These are phyloP conservation scores for Schrankia costaestrigalis DNA, from an alignment of 2,888 invertebrate genomes.

Conservation along the genomic window DNA sequence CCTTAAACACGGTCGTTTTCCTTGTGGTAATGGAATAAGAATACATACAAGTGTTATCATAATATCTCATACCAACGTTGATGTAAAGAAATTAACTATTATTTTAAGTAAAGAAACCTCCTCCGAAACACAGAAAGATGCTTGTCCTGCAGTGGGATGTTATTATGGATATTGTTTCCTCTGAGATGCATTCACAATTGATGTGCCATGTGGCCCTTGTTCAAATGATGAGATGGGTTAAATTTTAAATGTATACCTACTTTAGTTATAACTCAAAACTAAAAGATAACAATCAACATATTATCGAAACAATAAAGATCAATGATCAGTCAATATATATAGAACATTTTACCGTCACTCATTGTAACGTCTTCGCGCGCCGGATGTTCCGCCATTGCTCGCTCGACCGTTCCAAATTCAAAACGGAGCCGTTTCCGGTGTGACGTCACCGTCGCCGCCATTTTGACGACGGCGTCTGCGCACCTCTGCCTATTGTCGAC, in stretches of 20 bases:
- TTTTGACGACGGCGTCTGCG: constrained; percentile 65
- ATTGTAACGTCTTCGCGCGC: constrained; percentile 76
- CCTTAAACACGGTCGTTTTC: too few relatives aligned
- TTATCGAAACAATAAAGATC: constrained; percentile 35
- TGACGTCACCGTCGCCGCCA: constrained; percentile 74
- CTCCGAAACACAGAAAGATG: too few relatives aligned
- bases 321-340: constrained; percentile 36
- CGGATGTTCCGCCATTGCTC: constrained; percentile 79
- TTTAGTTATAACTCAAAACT: constrained; percentile 9
- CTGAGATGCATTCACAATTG: too few relatives aligned
- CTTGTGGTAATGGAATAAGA: too few relatives aligned
- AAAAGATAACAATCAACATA: constrained; percentile 26
- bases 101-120: too few relatives aligned
- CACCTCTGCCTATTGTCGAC: constrained; percentile 43
- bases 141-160: too few relatives aligned
- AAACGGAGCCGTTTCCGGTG: constrained; percentile 79
- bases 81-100: too few relatives aligned
- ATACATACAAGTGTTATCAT: too few relatives aligned
- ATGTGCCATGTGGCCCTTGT: too few relatives aligned
- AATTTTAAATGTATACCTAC: not conserved
- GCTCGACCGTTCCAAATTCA: constrained; percentile 80
- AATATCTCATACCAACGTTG: too few relatives aligned
- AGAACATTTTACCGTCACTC: constrained; percentile 49
- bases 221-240: not conserved
- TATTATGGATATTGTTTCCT: too few relatives aligned